phyloP scores from a whole-genome alignment of 2,797 vertebrate species.

The Gymnothorax reevesii region DNA sequence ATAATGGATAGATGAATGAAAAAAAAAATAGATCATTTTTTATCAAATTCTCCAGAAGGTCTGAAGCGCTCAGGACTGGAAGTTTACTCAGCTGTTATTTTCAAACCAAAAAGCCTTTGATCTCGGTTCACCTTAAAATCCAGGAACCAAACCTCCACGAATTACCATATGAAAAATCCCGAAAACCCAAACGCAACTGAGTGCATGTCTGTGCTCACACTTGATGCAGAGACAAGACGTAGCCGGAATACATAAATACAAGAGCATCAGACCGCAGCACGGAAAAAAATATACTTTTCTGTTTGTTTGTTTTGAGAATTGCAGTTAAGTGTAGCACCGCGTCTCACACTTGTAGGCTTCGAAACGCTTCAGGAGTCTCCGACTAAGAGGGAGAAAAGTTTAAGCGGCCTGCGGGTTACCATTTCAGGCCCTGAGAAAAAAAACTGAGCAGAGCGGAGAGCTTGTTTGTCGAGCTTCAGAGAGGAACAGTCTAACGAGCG shows the following conservation, averaged over 20 bases:
- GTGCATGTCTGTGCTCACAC: background rate
- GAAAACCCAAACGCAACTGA: background rate
- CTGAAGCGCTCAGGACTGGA: background rate
- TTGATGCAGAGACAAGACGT: background rate
- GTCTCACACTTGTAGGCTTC: background rate
- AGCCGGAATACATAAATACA: background rate
- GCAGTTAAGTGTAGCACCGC: background rate
- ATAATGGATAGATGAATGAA: background rate
- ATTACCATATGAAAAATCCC: background rate
- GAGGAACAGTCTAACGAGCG: constrained; percentile 28
- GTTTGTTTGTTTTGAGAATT: background rate
- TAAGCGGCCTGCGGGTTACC: background rate
- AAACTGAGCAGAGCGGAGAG: background rate
- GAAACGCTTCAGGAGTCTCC: background rate
- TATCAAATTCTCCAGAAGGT: background rate
- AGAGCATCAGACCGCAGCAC: background rate
- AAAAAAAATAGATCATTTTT: background rate
- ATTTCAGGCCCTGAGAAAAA: background rate
- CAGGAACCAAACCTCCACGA: background rate
- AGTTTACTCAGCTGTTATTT: background rate
- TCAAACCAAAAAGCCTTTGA: background rate
- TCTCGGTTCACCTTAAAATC: background rate
- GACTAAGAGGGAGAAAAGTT: background rate
- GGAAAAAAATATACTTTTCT: background rate
- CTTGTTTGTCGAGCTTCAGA: background rate